These are phyloP conservation scores for Cantharis rustica DNA, from an alignment of 2,888 invertebrate species.

Conservation along the genomic window DNA sequence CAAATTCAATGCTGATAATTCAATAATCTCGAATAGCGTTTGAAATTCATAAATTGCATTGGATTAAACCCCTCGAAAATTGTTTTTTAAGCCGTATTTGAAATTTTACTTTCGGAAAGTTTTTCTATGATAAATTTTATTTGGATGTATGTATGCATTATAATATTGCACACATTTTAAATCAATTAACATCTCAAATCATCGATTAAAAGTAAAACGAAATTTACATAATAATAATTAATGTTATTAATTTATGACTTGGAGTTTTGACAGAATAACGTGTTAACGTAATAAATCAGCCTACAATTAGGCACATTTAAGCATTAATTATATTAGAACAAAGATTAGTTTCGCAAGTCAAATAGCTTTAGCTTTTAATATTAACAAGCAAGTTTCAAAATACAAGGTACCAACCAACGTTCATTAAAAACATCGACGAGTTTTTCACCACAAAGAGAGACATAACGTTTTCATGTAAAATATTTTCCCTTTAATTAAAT, in stretches of 20 bases:
- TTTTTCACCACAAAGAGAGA: neutral
- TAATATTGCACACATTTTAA: neutral
- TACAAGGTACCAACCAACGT: neutral
- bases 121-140: neutral
- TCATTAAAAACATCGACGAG: neutral
- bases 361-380: neutral
- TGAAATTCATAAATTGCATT: neutral
- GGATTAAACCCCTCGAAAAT: neutral
- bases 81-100: neutral
- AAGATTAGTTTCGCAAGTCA: neutral
- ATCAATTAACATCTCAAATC: neutral
- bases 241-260: neutral
- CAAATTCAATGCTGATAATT: neutral
- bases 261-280: neutral
- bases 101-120: neutral
- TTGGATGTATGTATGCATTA: too few species aligned
- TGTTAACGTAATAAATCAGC: neutral
- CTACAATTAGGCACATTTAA: neutral
- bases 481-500: neutral
- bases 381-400: neutral
- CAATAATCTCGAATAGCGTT: neutral
- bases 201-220: neutral
- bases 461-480: neutral
- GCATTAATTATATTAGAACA: neutral
- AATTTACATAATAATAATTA: neutral